Evolutionary conservation across 2,113 vertebrate species (phyloP), one percentile per base, ranked within the genome.

Genomic region (Hystrix cristata): DNA sequence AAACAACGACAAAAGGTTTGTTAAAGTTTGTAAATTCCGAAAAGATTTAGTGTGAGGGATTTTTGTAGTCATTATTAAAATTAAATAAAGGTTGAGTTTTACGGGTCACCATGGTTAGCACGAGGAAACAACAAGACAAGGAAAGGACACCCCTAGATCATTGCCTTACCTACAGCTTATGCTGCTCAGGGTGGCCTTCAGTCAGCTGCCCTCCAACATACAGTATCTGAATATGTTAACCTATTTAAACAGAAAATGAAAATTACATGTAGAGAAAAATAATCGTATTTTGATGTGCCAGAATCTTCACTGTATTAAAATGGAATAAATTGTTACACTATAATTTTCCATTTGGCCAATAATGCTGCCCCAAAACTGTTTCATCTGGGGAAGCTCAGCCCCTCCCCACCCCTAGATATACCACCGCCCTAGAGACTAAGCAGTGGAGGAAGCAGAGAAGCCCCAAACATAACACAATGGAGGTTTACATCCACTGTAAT

Each of bases 401-500:
- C 38, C 34, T 69, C 18, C 16, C n/a, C 31, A n/a, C 3, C 34
- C 67, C 31, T 7, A 69, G 34, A 34, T 69, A 38, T 38, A 3
- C 18, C 65, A 69, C 65, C n/a, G 12, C 15, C 27, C 34, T 38
- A 19, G 16, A 95, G 55, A 80, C 5, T 13, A n/a, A 67, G 15
- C 57, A 46, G 71, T 4, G 13, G 7, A 76, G 59, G 15, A 62
- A 46, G 71, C 4, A 15, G 7, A 76, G 59, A 2, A 65, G 11
- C 8, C 11, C n/a, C 80, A 51, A 59, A n/a, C 0, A 9, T 25
- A 79, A 7, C 31, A 62, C 15, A 1, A 2, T 0, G 21, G 46
- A 90, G 8, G 3, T 34, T n/a, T 19, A 27, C 25, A 14, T 96
- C 23, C 67, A 90, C 43, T 14, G 15, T 19, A 12, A 67, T 6